phyloP scores from a whole-genome alignment of 2,888 invertebrate species.

The Parelbella ahira region DNA sequence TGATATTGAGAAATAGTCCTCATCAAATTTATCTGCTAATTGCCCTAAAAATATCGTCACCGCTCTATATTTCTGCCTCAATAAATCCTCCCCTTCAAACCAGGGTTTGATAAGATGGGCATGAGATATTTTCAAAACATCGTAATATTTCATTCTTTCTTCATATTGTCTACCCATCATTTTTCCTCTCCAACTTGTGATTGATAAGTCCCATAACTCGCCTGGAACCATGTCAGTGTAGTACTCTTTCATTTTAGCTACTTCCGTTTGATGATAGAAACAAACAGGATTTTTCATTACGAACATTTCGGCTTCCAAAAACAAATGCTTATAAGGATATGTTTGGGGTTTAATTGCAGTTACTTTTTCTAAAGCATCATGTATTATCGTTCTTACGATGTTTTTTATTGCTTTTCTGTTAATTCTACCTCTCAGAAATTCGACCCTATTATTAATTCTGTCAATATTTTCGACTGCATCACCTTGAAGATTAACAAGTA shows the following conservation, averaged over 20 bases:
- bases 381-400: constrained; percentile 40
- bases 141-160: constrained; percentile 59
- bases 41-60: constrained; percentile 47
- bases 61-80: constrained; percentile 50
- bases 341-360: constrained; percentile 44
- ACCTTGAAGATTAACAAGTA: constrained; percentile 54
- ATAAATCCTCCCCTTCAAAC: constrained; percentile 52
- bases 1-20: constrained; percentile 42
- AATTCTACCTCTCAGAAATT: constrained; percentile 45
- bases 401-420: constrained; percentile 42
- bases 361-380: constrained; percentile 43
- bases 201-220: constrained; percentile 57
- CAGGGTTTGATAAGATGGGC: constrained; percentile 56
- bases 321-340: constrained; percentile 58
- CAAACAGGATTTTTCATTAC: constrained; percentile 66
- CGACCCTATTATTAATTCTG: constrained; percentile 37
- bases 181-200: constrained; percentile 53
- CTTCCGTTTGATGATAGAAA: constrained; percentile 68
- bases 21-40: constrained; percentile 54
- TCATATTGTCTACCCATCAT: constrained; percentile 60
- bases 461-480: constrained; percentile 52
- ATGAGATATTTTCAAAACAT: constrained; percentile 47
- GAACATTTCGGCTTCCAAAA: constrained; percentile 64
- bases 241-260: constrained; percentile 48
- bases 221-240: constrained; percentile 50